phyloP scores from a whole-genome alignment of 2,797 vertebrate genomes.

The Acrocephalus scirpaceus region DNA sequence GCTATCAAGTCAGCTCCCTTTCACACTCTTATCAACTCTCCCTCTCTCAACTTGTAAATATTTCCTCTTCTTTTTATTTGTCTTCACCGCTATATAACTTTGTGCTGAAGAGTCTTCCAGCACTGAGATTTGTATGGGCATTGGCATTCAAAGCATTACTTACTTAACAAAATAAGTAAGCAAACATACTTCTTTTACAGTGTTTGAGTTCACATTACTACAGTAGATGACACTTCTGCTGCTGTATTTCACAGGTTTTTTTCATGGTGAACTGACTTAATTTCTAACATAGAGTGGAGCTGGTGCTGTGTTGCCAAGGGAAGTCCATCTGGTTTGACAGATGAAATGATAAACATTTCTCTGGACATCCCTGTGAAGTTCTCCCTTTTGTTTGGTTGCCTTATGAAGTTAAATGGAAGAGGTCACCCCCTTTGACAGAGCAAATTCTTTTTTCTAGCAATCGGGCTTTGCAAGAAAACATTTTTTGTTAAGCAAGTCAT shows the following conservation, averaged over 20 bases:
- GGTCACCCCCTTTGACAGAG: constrained; percentile 25
- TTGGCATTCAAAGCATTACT: background rate
- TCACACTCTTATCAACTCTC: background rate
- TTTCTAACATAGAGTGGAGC: background rate
- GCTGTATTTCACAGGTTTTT: background rate
- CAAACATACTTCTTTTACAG: background rate
- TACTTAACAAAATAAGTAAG: background rate
- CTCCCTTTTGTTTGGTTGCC: background rate
- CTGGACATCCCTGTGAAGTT: background rate
- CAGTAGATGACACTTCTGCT: background rate
- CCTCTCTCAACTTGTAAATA: background rate
- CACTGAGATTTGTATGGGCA: background rate
- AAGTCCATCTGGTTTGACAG: constrained; percentile 12
- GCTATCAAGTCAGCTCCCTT: background rate
- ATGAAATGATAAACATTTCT: background rate
- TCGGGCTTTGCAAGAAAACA: constrained; percentile 53
- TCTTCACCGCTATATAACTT: background rate
- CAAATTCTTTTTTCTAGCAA: constrained; percentile 23
- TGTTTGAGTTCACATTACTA: background rate
- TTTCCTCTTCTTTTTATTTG: background rate
- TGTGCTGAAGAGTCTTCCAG: background rate
- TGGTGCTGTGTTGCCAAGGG: background rate
- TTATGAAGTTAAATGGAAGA: constrained; percentile 13
- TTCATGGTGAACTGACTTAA: background rate
- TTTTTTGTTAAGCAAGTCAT: constrained; percentile 71